Evolutionary conservation across 2,888 invertebrate species (phyloP).

Genomic region (Allophyes oxyacanthae): DNA sequence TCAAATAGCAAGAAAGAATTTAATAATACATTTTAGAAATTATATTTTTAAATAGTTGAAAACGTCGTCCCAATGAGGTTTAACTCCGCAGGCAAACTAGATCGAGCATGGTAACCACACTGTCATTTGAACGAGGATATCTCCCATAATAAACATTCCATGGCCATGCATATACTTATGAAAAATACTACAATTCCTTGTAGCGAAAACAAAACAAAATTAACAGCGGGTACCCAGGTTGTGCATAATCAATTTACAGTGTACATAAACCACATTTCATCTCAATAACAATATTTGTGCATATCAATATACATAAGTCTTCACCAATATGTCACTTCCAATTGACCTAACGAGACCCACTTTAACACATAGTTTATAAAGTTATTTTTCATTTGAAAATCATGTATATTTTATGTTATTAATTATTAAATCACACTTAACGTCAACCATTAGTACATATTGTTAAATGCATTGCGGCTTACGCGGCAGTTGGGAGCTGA

Average conservation of each 20-base stretch:
- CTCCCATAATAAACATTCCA: conserved; percentile 75
- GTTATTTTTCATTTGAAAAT: conserved; percentile 54
- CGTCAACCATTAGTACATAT: conserved; percentile 84
- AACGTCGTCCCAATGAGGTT: conserved; percentile 63
- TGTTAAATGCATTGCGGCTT: conserved; percentile 84
- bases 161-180: conserved; percentile 85
- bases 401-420: conserved; percentile 47
- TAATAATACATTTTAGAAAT: conserved; percentile 43
- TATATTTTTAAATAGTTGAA: conserved; percentile 43
- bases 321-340: conserved; percentile 76
- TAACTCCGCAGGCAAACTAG: conserved; percentile 68
- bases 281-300: conserved; percentile 63
- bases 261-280: conserved; percentile 70
- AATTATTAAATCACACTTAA: conserved; percentile 60
- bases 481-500: conserved; percentile 74
- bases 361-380: conserved; percentile 54
- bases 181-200: conserved; percentile 76
- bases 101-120: conserved; percentile 64
- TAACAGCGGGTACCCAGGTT: conserved; percentile 76
- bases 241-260: conserved; percentile 85
- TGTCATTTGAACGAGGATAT: conserved; percentile 54
- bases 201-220: conserved; percentile 74
- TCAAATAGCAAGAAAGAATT: conserved; percentile 46
- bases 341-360: conserved; percentile 68
- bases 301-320: conserved; percentile 66